Percentiles rank a stretch among this genome's conserved stretches.
phyloP scores from a whole-genome alignment of 2,888 invertebrate genomes.

The Epinotia ramella region DNA sequence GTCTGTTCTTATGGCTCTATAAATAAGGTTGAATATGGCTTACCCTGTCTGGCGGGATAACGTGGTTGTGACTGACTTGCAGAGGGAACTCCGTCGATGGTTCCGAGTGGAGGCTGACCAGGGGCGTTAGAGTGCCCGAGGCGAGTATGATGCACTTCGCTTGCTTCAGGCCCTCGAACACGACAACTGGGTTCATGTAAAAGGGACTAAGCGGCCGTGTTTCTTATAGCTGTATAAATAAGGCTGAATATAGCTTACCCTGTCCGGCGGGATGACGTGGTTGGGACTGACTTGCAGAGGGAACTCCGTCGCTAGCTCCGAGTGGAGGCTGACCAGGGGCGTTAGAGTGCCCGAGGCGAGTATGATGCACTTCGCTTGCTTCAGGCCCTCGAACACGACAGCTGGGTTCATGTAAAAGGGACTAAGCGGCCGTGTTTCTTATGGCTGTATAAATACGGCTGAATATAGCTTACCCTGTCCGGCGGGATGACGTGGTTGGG shows the following conservation, averaged over 20 bases:
- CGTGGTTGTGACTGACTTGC: slow-evolving; percentile 88
- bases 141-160: slow-evolving; percentile 88
- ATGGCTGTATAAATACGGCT: no score
- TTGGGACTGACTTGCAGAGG: slow-evolving; percentile 87
- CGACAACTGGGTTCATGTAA: slow-evolving; percentile 90
- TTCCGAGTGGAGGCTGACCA: slow-evolving; percentile 89
- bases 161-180: slow-evolving; percentile 80
- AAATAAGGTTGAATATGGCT: slow-evolving; percentile 47
- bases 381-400: slow-evolving; percentile 85
- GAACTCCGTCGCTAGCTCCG: slow-evolving; percentile 89
- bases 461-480: no score
- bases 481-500: no score
- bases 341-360: slow-evolving; percentile 92
- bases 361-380: slow-evolving; percentile 84
- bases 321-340: slow-evolving; percentile 88
- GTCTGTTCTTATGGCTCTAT: no score
- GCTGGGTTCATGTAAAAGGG: slow-evolving; percentile 91
- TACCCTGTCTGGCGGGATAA: slow-evolving; percentile 86
- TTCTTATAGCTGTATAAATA: no score
- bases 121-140: slow-evolving; percentile 91
- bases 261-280: slow-evolving; percentile 87
- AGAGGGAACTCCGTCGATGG: slow-evolving; percentile 88
- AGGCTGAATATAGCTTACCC: slow-evolving; percentile 72
- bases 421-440: no score
- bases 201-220: no score